A percentile compares a stretch with the other conserved stretches of the same genome.
phyloP scores from a whole-genome alignment of 1,140 invertebrate species.

The Drosophila takahashii region DNA sequence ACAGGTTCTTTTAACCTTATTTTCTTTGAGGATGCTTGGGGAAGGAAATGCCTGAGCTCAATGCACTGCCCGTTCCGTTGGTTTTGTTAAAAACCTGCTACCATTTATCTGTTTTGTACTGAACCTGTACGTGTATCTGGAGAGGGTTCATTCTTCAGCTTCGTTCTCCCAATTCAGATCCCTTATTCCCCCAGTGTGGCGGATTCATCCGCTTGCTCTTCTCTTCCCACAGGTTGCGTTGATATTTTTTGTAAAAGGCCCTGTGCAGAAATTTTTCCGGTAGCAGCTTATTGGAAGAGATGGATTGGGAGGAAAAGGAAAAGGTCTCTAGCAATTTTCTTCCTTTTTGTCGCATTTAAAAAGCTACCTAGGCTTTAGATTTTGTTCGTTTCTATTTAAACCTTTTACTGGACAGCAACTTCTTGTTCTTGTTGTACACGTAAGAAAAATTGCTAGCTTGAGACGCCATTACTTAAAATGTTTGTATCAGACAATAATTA shows the following conservation, averaged over 20 bases:
- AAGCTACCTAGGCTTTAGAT: conserved; percentile 25
- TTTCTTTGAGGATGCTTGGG: conserved; percentile 14
- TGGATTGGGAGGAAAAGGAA: conserved; percentile 5
- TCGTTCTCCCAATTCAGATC: conserved; percentile 13
- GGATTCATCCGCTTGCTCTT: conserved; percentile 34
- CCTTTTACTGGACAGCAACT: conserved; percentile 25
- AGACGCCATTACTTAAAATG: background rate
- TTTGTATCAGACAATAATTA: background rate
- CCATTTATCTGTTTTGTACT: conserved; percentile 73
- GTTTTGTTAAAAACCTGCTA: conserved; percentile 77
- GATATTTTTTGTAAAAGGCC: conserved; percentile 33
- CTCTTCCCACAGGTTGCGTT: conserved; percentile 25
- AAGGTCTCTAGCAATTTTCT: conserved; percentile 24
- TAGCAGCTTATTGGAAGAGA: conserved; percentile 38
- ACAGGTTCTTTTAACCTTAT: background rate
- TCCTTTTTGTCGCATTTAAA: conserved; percentile 64
- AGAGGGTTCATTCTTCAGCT: conserved; percentile 14
- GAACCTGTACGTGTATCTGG: conserved; percentile 39
- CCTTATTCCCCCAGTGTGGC: conserved; percentile 27
- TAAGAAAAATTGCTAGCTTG: background rate
- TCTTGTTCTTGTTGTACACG: background rate
- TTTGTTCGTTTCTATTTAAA: background rate
- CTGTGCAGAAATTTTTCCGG: conserved; percentile 24
- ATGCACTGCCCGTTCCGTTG: conserved; percentile 55
- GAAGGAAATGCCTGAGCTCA: conserved; percentile 47